Conservation (phyloP, 2,888 invertebrate genomes). For the Nomada hirtipes region DNA sequence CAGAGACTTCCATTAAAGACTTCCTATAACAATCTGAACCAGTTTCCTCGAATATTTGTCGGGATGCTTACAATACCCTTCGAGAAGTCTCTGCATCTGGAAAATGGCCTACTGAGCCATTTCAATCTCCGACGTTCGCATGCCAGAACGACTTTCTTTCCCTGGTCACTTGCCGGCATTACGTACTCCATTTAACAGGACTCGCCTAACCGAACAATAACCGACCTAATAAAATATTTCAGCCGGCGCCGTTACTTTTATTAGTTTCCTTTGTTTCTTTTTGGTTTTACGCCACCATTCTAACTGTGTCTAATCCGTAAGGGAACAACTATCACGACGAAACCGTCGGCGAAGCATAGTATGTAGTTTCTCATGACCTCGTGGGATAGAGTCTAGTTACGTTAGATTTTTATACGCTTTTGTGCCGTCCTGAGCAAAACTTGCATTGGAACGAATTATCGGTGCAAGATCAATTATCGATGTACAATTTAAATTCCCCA, state of each 20-base stretch:
- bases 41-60: background rate
- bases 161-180: conserved; percentile 61
- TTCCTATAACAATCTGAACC: background rate
- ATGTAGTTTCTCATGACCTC: conserved; percentile 34
- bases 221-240: conserved; percentile 73
- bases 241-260: conserved; percentile 46
- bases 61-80: conserved; percentile 31
- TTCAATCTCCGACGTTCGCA: conserved; percentile 52
- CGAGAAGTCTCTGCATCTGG: conserved; percentile 32
- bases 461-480: too few species aligned
- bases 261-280: background rate
- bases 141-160: conserved; percentile 42
- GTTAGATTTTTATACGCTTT: background rate
- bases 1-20: background rate
- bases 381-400: background rate
- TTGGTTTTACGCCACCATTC: background rate
- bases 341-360: conserved; percentile 18
- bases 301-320: conserved; percentile 36
- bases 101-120: conserved; percentile 27
- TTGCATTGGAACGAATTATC: background rate
- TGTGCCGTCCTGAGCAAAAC: background rate
- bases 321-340: conserved; percentile 7
- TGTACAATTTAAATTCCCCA: too few species aligned
- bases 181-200: conserved; percentile 59
- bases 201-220: conserved; percentile 46